Evolutionary conservation across 2,797 vertebrate species (phyloP).

Genomic region (Xiphorhynchus erythropygius): DNA sequence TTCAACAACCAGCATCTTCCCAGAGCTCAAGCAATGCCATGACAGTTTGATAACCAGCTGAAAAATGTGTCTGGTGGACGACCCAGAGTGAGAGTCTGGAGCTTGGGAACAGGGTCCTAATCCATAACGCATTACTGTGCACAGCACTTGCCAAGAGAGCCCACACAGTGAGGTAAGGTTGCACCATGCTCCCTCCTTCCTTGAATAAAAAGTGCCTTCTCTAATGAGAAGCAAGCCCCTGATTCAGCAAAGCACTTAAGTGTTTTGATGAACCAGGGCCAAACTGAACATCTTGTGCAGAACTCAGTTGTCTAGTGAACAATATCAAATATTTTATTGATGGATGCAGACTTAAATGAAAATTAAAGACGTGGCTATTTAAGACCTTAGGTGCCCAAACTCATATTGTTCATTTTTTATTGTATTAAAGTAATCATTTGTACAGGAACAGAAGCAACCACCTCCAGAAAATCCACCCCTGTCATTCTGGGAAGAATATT

Average conservation of each 20-base stretch:
- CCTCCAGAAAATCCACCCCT: slow-evolving; percentile 54
- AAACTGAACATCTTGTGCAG: slow-evolving; percentile 68
- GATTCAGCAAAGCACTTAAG: slow-evolving; percentile 66
- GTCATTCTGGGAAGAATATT: slow-evolving; percentile 47
- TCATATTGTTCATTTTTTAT: slow-evolving; percentile 40
- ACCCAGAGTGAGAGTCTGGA: background rate
- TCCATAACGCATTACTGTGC: background rate
- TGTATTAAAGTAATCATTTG: slow-evolving; percentile 53
- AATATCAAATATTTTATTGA: slow-evolving; percentile 66
- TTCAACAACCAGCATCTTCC: background rate
- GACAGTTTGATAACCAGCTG: background rate
- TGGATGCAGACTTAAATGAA: slow-evolving; percentile 63
- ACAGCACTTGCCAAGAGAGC: background rate
- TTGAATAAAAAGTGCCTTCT: slow-evolving; percentile 32
- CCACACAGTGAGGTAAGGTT: slow-evolving; percentile 31
- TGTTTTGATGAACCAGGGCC: slow-evolving; percentile 67
- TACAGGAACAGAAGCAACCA: slow-evolving; percentile 52
- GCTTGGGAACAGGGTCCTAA: background rate
- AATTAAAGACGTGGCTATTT: slow-evolving; percentile 53
- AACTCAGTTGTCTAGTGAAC: slow-evolving; percentile 40
- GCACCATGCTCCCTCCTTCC: background rate
- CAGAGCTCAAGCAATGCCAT: background rate
- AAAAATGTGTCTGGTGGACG: background rate
- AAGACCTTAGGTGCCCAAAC: slow-evolving; percentile 52
- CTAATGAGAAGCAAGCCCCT: slow-evolving; percentile 49